Percentiles rank a stretch among this genome's conserved stretches.
These are phyloP conservation scores for Acronicta psi DNA, from an alignment of 2,888 invertebrate species.

Conservation along the genomic window DNA sequence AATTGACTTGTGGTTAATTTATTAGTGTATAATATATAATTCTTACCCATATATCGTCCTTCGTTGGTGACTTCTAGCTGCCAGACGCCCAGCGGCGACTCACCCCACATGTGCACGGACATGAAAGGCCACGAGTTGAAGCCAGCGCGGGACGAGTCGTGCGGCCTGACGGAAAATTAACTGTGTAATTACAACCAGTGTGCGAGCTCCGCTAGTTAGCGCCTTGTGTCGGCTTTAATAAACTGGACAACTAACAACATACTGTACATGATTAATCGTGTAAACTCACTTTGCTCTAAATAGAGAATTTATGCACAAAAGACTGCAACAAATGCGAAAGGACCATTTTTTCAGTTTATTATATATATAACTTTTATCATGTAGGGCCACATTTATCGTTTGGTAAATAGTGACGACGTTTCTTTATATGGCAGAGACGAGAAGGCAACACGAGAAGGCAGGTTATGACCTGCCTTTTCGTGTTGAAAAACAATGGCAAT, in stretches of 20 bases:
- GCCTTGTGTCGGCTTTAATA: conserved; percentile 58
- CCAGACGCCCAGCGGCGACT: conserved; percentile 98
- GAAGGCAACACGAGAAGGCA: too few species aligned
- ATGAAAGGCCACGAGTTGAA: conserved; percentile 99
- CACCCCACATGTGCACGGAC: conserved; percentile 99
- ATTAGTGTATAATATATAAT: too few species aligned
- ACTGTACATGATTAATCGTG: conserved; percentile 41
- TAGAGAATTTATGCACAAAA: neutral
- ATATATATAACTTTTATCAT: neutral
- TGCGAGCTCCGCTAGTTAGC: conserved; percentile 54
- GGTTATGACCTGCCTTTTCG: too few species aligned
- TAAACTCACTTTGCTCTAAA: conserved; percentile 7
- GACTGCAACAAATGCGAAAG: too few species aligned
- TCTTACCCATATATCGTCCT: conserved; percentile 95
- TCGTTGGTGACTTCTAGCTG: conserved; percentile 98
- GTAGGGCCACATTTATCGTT: too few species aligned
- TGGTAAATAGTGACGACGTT: neutral
- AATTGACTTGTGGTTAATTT: too few species aligned
- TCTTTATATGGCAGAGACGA: too few species aligned
- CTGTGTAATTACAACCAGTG: conserved; percentile 64
- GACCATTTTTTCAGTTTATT: neutral
- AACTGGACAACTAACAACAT: conserved; percentile 39
- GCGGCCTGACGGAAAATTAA: conserved; percentile 88
- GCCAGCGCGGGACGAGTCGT: conserved; percentile 96
- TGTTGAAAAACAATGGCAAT: too few species aligned